These are phyloP conservation scores for Sericinus montela DNA, from an alignment of 2,888 invertebrate species.

Conservation along the genomic window DNA sequence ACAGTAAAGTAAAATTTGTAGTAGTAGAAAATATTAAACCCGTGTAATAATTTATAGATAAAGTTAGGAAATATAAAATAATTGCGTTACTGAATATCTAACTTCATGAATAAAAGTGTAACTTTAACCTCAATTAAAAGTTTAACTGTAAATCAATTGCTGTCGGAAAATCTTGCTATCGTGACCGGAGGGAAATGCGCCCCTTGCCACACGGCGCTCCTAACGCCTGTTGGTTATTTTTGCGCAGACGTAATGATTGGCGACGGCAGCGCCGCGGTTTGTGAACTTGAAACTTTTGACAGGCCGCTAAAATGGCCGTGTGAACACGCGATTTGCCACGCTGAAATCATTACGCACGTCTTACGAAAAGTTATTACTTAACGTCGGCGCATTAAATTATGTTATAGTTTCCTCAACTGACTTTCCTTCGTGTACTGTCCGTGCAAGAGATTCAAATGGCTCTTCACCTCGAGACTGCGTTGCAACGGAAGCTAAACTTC, in stretches of 20 bases:
- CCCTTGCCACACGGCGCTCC: constrained; percentile 27
- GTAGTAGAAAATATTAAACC: too few relatives aligned
- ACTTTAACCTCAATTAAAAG: constrained; percentile 69
- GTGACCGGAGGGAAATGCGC: constrained; percentile 30
- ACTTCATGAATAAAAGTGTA: constrained; percentile 36
- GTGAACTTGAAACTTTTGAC: constrained; percentile 57
- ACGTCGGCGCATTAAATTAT: constrained; percentile 55
- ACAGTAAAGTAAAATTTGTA: too few relatives aligned
- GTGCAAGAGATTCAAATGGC: constrained; percentile 53
- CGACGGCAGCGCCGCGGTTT: constrained; percentile 57
- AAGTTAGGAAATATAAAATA: constrained; percentile 6
- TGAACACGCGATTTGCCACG: constrained; percentile 73
- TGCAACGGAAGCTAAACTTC: constrained; percentile 77
- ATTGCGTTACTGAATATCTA: constrained; percentile 11
- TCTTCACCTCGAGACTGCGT: constrained; percentile 72
- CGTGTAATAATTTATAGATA: too few relatives aligned
- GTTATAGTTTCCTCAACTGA: constrained; percentile 57
- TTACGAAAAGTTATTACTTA: constrained; percentile 61
- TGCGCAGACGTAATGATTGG: constrained; percentile 68
- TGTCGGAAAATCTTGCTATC: constrained; percentile 47
- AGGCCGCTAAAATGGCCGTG: constrained; percentile 74
- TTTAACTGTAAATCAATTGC: constrained; percentile 69
- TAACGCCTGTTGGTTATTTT: constrained; percentile 39
- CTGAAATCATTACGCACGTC: constrained; percentile 58
- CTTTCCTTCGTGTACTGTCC: constrained; percentile 39